Evolutionary conservation across 2,888 invertebrate species (phyloP), one percentile per base, ranked within the genome.

Genomic region (Autographa gamma): DNA sequence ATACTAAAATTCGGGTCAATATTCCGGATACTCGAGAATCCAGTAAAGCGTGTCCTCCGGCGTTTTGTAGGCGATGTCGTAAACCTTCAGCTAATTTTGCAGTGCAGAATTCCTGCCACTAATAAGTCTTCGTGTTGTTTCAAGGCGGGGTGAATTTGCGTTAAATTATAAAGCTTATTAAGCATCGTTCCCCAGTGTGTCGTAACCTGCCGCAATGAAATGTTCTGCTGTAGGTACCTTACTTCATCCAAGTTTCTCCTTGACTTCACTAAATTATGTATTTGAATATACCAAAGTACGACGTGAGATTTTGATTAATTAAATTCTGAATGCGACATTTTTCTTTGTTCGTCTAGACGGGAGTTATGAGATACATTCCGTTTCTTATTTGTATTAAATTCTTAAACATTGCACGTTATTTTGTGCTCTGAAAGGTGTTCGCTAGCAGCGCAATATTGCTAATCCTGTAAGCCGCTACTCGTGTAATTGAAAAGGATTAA

Each of bases 81-180:
- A 86, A 87, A 85, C 85, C 86, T 81, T 69, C 77, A 79, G 80
- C 85, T 88, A 90, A 90, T 90, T 90, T 86, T 73, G 84, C 79
- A 76, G 78, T 82, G 82, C 76, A 84, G 85, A 86, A 87, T 85
- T 86, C 82, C 82, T 78, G 78, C 83, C 84, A 83, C 91, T 92
- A 92, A 90, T 93, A 92, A 92, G 91, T 92, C 91, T 89, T 84
- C 81, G 76, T 85, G 86, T 86, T 84, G 83, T 85, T 87, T 75
- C 80, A 76, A 84, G 84, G 79, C 84, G 83, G 85, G 89, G 90
- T 84, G 88, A 88, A 88, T 92, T 91, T 90, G 86, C 89, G 87
- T 91, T 93, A 93, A 93, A 94, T 94, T 94, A 94, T 94, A 92
- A 92, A 93, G 91, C 93, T 93, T 93, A 94, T 93, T 93, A 94